Conservation (phyloP, 2,888 invertebrate genomes). For the Maniola hyperantus region DNA sequence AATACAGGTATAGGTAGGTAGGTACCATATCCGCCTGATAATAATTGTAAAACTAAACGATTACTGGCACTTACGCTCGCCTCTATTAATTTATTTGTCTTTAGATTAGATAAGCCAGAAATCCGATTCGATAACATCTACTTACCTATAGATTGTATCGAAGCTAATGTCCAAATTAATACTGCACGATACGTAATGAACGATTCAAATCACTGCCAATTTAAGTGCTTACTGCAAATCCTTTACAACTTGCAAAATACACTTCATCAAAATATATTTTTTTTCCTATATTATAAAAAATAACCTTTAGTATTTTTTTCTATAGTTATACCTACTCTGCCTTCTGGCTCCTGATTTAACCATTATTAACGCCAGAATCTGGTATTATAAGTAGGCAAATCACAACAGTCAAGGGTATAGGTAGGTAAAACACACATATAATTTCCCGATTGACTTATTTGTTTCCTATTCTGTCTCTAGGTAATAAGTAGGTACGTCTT, state of each 20-base stretch:
- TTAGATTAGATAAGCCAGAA: slow-evolving; percentile 59
- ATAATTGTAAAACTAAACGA: slow-evolving; percentile 27
- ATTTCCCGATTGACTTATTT: no score
- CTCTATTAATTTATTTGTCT: slow-evolving; percentile 58
- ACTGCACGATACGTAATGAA: slow-evolving; percentile 34
- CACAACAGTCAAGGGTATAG: no score
- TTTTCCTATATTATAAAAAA: no score
- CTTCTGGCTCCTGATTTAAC: no score
- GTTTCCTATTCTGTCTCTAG: no score
- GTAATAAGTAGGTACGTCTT: no score
- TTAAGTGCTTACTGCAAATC: slow-evolving; percentile 31
- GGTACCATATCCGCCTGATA: slow-evolving; percentile 28
- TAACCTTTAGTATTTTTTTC: no score
- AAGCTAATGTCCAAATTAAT: slow-evolving; percentile 44
- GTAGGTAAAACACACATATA: no score
- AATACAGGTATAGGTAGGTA: neutral
- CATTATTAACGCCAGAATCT: no score
- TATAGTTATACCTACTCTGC: no score
- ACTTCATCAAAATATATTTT: neutral
- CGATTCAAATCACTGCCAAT: slow-evolving; percentile 36
- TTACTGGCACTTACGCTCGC: slow-evolving; percentile 45
- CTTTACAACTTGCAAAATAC: slow-evolving; percentile 17
- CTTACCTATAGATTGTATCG: slow-evolving; percentile 46
- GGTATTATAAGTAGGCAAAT: no score
- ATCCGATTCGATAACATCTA: slow-evolving; percentile 52